Base-by-base conservation (phyloP, 2,113 vertebrate species). In the Microcebus tavaratra region DNA sequence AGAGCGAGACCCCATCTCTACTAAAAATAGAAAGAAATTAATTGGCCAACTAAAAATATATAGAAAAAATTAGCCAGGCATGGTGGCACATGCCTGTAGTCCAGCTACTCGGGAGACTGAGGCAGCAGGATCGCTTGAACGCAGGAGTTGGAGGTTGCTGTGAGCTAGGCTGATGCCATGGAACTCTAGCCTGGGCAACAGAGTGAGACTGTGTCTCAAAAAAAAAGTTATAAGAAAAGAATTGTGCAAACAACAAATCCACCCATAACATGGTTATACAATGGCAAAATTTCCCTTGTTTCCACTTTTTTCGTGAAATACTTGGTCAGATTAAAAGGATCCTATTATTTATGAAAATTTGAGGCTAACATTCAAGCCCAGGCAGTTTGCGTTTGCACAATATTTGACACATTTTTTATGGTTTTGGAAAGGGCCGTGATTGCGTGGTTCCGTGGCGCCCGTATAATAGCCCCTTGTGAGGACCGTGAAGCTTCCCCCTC, bases 391-490 rank as follows among this genome's bases (percentile, higher is more conserved):
- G 5, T 90, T 57, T 92, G 87, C 90, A 91, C 31, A 95, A 75
- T 86, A 80, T 76, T 73, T 84, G 87, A 90, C 81, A 97, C 83
- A 96, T 94, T 95, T 97, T 97, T 96, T 89, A 55, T 18, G 72
- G 80, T 79, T 95, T 90, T 93, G 25, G 42, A 97, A 95, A 97
- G 90, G 93, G 93, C 90, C 59, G 25, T 2, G 50, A 95, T 95
- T 97, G 73, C 42, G 73, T 96, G 90, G 84, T 75, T 96, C 86
- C 31, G 6, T 12, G 50, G 68, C 48, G 17, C 76, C 93, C 55
- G 90, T 67, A 95, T 72, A 97, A 97, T 84, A 78, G 96, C 34
- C 72, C 95, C 97, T 96, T 97, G 93, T 98, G 34, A 91, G 75
- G 93, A 48, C 45, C 1, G 20, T 55, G 29, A 45, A n/a, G 83